Conservation (phyloP, 1,140 invertebrate genomes). For the Cydia pomonella region DNA sequence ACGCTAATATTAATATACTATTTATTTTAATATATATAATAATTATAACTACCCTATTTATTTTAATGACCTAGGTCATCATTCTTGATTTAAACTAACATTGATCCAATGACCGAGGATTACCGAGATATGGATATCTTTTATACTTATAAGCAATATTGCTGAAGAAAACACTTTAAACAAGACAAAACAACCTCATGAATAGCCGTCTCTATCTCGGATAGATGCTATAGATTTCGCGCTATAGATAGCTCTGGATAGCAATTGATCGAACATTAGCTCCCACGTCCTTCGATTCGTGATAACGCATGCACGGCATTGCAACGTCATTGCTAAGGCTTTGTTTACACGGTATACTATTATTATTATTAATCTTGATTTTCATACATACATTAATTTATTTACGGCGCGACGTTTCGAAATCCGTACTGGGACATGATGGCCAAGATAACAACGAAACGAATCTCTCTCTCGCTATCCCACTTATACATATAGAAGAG, state of each 20-base stretch:
- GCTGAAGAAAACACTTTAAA: neutral
- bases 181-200: neutral
- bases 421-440: too few species aligned
- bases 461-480: too few species aligned
- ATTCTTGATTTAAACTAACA: too few species aligned
- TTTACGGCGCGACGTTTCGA: too few species aligned
- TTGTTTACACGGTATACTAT: neutral
- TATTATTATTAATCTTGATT: neutral
- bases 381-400: too few species aligned
- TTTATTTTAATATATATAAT: too few species aligned
- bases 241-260: constrained; percentile 8
- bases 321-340: constrained; percentile 22
- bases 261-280: constrained; percentile 26
- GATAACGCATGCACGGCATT: constrained; percentile 29
- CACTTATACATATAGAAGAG: too few species aligned
- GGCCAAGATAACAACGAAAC: too few species aligned
- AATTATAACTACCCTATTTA: too few species aligned
- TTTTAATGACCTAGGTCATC: too few species aligned
- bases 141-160: neutral
- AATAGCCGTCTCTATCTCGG: neutral
- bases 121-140: neutral
- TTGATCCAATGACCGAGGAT: too few species aligned
- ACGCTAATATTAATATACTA: too few species aligned
- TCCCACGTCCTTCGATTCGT: constrained; percentile 23
- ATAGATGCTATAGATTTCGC: constrained; percentile 15